Conservation (phyloP, 2,113 vertebrate species). For the Ciconia boyciana region DNA sequence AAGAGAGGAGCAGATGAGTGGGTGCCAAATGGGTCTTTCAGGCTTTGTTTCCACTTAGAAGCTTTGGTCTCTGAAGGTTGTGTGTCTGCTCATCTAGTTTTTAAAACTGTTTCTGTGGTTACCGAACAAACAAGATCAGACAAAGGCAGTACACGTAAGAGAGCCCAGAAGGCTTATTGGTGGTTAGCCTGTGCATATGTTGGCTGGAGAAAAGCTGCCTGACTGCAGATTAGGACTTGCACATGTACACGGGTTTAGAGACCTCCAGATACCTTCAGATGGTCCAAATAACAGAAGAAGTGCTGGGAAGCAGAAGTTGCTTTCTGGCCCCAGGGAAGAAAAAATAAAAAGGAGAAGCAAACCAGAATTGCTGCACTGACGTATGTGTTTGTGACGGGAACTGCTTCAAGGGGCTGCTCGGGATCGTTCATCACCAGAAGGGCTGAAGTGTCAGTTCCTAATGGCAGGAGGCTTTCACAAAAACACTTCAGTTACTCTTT, state of each 20-base stretch:
- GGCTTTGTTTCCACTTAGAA: too few relatives aligned
- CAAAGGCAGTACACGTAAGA: not conserved
- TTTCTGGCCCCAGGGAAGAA: not conserved
- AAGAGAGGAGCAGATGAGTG: not conserved
- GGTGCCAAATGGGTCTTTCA: not conserved
- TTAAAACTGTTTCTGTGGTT: not conserved
- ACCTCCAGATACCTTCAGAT: not conserved
- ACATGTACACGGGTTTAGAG: rapidly evolving
- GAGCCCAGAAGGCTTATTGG: not conserved
- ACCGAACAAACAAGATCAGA: not conserved
- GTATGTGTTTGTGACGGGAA: not conserved
- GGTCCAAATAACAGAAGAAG: not conserved
- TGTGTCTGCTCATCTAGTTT: not conserved
- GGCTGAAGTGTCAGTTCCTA: not conserved
- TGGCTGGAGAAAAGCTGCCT: not conserved
- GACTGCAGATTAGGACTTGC: not conserved
- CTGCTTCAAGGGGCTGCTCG: not conserved
- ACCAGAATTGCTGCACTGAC: rapidly evolving
- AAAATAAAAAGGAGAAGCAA: too few relatives aligned
- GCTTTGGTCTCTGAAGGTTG: not conserved
- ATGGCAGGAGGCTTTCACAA: not conserved
- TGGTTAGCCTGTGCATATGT: not conserved
- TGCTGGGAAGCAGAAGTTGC: not conserved
- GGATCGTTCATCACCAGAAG: not conserved
- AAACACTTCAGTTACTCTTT: rapidly evolving